Conservation (phyloP, 2,113 vertebrate genomes). For the Myrmecobius fasciatus region DNA sequence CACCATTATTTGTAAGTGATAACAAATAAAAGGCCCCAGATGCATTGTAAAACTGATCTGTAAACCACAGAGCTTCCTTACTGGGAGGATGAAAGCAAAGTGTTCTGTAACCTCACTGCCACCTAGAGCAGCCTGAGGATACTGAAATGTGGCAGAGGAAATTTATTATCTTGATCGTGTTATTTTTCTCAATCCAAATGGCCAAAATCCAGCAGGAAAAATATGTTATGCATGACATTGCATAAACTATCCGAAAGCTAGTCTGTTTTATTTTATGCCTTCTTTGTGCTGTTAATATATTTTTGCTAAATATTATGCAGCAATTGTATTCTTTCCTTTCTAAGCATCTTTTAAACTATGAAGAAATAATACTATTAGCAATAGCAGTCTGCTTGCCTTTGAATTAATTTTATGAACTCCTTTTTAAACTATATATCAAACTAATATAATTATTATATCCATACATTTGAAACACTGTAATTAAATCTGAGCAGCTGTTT, state of each 20-base stretch:
- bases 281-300: background rate
- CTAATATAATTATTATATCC: slow-evolving; percentile 48
- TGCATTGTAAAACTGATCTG: background rate
- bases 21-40: slow-evolving; percentile 33
- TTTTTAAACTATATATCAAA: slow-evolving; percentile 51
- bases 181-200: slow-evolving; percentile 1
- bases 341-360: slow-evolving; percentile 21
- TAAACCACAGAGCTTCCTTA: slow-evolving; percentile 7
- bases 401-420: slow-evolving; percentile 51
- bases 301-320: slow-evolving; percentile 12
- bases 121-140: slow-evolving; percentile 59
- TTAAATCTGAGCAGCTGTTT: slow-evolving; percentile 53
- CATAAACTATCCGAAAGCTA: slow-evolving; percentile 32
- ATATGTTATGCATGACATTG: slow-evolving; percentile 32
- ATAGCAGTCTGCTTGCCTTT: slow-evolving; percentile 55
- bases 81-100: background rate
- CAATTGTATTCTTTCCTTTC: slow-evolving; percentile 33
- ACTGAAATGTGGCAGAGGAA: background rate
- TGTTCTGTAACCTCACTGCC: slow-evolving; percentile 65
- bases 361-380: slow-evolving; percentile 43
- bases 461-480: slow-evolving; percentile 47
- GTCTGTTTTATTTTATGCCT: background rate
- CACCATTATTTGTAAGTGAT: background rate
- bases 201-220: background rate
- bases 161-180: background rate